These are phyloP conservation scores for Trimorus sp. DNA, from an alignment of 2,888 invertebrate genomes.

Conservation along the genomic window DNA sequence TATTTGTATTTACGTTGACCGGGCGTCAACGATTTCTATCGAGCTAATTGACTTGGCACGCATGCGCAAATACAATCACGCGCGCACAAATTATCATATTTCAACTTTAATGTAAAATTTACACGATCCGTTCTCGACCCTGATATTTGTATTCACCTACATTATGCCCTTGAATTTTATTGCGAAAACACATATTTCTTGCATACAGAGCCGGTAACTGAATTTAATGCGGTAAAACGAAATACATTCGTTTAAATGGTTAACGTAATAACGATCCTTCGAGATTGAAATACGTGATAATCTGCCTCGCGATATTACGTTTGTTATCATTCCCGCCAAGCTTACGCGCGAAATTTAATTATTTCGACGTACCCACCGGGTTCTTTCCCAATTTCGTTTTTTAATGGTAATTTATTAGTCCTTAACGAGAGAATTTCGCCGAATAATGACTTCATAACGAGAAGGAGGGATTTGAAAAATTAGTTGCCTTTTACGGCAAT, in stretches of 20 bases:
- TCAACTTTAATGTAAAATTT: constrained; percentile 29
- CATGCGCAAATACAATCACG: constrained; percentile 1
- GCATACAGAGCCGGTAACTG: constrained; percentile 11
- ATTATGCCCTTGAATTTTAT: constrained; percentile 44
- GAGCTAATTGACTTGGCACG: not conserved
- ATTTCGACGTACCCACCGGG: too few relatives aligned
- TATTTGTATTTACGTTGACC: constrained; percentile 15
- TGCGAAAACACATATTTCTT: constrained; percentile 27
- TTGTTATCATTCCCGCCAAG: not conserved
- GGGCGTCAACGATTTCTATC: constrained; percentile 15
- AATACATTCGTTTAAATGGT: constrained; percentile 15
- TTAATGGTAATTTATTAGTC: too few relatives aligned
- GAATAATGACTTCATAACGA: too few relatives aligned
- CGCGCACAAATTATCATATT: constrained; percentile 23
- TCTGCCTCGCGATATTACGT: not conserved
- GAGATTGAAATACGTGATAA: constrained; percentile 4
- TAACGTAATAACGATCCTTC: constrained; percentile 12
- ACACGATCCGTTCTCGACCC: constrained; percentile 19
- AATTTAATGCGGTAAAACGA: constrained; percentile 26
- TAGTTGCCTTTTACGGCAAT: too few relatives aligned
- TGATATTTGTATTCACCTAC: constrained; percentile 39
- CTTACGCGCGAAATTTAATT: not conserved
- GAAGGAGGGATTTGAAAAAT: too few relatives aligned
- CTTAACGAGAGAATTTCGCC: too few relatives aligned
- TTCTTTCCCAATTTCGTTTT: too few relatives aligned